Percentiles rank a stretch among this genome's conserved stretches.
phyloP scores from a whole-genome alignment of 1,140 invertebrate genomes.

The Notospermus geniculatus region DNA sequence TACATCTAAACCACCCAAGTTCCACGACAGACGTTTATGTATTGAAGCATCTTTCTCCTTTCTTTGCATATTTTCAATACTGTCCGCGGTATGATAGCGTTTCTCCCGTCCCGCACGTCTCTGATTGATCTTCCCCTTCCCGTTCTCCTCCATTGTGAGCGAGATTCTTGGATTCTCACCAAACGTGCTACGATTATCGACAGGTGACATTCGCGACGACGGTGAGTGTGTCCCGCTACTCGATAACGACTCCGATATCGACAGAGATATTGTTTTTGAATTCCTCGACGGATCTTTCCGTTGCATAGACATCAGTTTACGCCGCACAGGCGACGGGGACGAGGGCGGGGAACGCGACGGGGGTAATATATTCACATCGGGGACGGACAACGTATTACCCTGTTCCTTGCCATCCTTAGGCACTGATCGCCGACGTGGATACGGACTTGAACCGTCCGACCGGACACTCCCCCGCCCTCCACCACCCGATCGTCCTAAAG shows the following conservation, averaged over 20 bases:
- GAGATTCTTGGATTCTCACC: constrained; percentile 14
- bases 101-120: constrained; percentile 61
- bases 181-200: constrained; percentile 4
- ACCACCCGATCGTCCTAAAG: neutral
- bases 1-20: constrained; percentile 58
- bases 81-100: constrained; percentile 67
- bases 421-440: neutral
- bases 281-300: constrained; percentile 19
- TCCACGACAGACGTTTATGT: constrained; percentile 68
- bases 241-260: constrained; percentile 17
- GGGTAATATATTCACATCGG: neutral
- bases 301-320: constrained; percentile 1
- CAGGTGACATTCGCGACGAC: neutral
- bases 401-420: neutral
- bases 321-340: constrained; percentile 6
- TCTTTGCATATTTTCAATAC: constrained; percentile 66
- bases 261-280: constrained; percentile 33
- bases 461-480: neutral
- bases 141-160: constrained; percentile 33
- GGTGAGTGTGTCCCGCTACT: constrained; percentile 16
- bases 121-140: constrained; percentile 38
- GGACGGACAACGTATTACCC: neutral
- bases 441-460: neutral
- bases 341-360: neutral
- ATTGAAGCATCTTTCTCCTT: constrained; percentile 61